These are phyloP conservation scores for Eurytoma adleriae DNA, from an alignment of 2,888 invertebrate genomes.

Conservation along the genomic window DNA sequence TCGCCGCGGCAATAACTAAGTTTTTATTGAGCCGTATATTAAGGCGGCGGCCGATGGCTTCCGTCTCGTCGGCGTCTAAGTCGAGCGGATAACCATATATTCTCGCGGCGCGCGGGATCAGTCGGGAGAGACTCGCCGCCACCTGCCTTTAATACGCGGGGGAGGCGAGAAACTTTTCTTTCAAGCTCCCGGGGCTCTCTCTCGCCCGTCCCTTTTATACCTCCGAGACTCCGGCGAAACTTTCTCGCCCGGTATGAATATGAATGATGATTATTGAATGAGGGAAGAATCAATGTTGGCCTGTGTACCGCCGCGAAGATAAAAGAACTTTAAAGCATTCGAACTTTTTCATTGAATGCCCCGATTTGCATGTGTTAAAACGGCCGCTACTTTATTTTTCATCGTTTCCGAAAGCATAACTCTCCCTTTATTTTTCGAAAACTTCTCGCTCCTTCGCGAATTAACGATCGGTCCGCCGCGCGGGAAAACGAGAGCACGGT, in stretches of 20 bases:
- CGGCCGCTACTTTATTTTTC: not conserved
- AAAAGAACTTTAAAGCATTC: slow-evolving; percentile 32
- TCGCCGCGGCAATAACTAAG: slow-evolving; percentile 69
- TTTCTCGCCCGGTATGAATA: slow-evolving; percentile 49
- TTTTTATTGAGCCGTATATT: slow-evolving; percentile 74
- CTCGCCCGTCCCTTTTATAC: slow-evolving; percentile 34
- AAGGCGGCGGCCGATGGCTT: slow-evolving; percentile 68
- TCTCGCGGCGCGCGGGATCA: slow-evolving; percentile 65
- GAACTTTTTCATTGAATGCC: not conserved
- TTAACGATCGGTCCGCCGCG: no score
- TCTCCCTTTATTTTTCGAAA: no score
- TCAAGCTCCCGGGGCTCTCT: not conserved
- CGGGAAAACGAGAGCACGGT: not conserved
- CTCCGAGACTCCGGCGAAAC: slow-evolving; percentile 38
- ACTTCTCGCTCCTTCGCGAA: no score
- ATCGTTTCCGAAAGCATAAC: no score
- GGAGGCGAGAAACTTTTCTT: slow-evolving; percentile 52
- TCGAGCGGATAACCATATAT: slow-evolving; percentile 74
- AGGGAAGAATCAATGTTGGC: slow-evolving; percentile 52
- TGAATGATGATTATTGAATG: slow-evolving; percentile 59
- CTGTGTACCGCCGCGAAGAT: slow-evolving; percentile 32
- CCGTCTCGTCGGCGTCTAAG: slow-evolving; percentile 73
- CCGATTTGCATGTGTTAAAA: slow-evolving; percentile 21
- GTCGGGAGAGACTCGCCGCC: slow-evolving; percentile 47
- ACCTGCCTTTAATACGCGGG: slow-evolving; percentile 63